These are phyloP conservation scores for Spinus olivaceus DNA, from an alignment of 2,797 vertebrate species.

Conservation along the genomic window DNA sequence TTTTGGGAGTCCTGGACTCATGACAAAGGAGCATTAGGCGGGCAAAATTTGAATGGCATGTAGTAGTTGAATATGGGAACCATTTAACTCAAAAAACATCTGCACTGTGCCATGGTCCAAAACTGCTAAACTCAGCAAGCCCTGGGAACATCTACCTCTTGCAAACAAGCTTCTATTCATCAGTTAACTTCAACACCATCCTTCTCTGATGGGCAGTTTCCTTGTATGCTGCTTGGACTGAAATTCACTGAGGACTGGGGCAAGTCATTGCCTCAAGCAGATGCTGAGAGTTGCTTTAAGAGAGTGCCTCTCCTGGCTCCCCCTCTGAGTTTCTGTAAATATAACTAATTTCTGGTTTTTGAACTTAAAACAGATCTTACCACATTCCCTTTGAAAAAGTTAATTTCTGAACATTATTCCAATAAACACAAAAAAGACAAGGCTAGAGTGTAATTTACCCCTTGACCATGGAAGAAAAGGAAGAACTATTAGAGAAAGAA, in stretches of 20 bases:
- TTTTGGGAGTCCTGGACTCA: not conserved
- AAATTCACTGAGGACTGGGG: not conserved
- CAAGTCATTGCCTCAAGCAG: not conserved
- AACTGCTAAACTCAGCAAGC: not conserved
- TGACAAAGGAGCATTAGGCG: not conserved
- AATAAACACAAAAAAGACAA: not conserved
- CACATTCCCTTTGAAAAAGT: not conserved
- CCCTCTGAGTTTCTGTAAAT: not conserved
- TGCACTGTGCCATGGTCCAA: not conserved
- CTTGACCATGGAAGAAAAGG: not conserved
- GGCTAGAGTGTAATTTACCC: not conserved
- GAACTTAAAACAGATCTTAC: not conserved
- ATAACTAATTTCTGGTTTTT: not conserved
- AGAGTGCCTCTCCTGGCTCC: not conserved
- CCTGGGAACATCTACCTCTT: not conserved
- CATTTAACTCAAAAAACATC: not conserved
- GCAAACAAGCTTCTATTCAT: not conserved
- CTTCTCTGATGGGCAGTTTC: not conserved
- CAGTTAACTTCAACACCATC: not conserved
- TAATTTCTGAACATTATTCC: not conserved
- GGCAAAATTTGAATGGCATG: not conserved
- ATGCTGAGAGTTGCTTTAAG: not conserved
- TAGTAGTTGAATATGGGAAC: not conserved
- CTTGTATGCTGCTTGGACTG: not conserved
- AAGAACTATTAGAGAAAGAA: constrained; percentile 51